Conservation (phyloP, 92 coral and sea anemone genomes). For the Zoanthus sociatus region DNA sequence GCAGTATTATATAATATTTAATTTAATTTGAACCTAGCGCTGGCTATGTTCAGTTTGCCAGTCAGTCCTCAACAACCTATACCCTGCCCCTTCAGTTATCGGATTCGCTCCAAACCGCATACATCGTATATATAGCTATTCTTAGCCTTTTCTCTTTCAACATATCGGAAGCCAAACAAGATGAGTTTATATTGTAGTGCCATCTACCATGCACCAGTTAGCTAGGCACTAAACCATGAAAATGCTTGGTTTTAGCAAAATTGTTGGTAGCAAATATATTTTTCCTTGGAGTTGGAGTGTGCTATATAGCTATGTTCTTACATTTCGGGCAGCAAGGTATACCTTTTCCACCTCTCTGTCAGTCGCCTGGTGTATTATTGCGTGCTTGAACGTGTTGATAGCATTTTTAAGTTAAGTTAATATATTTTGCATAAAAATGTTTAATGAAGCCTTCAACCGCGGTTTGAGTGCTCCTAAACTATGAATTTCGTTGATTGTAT, state of each 20-base stretch:
- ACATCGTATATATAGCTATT: neutral
- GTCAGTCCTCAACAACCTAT: neutral
- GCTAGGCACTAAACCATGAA: too few species aligned
- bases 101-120: neutral
- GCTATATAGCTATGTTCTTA: neutral
- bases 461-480: neutral
- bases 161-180: neutral
- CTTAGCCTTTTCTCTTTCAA: neutral
- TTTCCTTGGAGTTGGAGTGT: neutral
- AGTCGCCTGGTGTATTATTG: neutral
- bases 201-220: too few species aligned
- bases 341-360: neutral
- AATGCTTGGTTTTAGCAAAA: too few species aligned
- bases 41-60: neutral
- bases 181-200: too few species aligned
- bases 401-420: neutral
- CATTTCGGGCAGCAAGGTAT: neutral
- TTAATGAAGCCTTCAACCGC: slow-evolving; percentile 6
- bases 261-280: too few species aligned
- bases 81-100: neutral
- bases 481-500: slow-evolving; percentile 13
- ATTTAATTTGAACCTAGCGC: neutral
- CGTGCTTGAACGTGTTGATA: slow-evolving; percentile 17
- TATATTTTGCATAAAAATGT: neutral
- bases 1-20: too few species aligned